Percentiles rank a stretch among this genome's conserved stretches.
These are phyloP conservation scores for Strigamia transsilvanica DNA, from an alignment of 2,888 invertebrate species.

Conservation along the genomic window DNA sequence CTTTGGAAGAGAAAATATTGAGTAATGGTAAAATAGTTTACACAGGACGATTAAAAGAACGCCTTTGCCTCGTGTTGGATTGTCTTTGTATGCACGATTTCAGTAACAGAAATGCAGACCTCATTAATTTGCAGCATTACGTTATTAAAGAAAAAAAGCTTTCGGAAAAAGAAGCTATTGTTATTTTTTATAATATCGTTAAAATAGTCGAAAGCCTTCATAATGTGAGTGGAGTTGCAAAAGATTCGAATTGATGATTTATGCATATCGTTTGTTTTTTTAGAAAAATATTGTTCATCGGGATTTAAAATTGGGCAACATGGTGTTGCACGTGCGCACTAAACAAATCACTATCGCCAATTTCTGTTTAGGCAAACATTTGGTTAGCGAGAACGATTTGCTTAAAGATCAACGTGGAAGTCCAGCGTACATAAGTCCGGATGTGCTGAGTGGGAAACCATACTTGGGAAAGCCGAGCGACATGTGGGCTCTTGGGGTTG, in stretches of 20 bases:
- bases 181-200: slow-evolving; percentile 78
- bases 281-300: slow-evolving; percentile 18
- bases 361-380: slow-evolving; percentile 79
- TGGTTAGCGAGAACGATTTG: slow-evolving; percentile 76
- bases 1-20: slow-evolving; percentile 72
- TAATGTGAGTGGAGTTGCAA: slow-evolving; percentile 67
- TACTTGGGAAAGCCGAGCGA: slow-evolving; percentile 82
- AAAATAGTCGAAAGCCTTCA: slow-evolving; percentile 77
- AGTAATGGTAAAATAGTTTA: slow-evolving; percentile 60
- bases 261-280: neutral
- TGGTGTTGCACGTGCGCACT: slow-evolving; percentile 76
- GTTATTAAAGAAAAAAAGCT: slow-evolving; percentile 80
- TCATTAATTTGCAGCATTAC: slow-evolving; percentile 77
- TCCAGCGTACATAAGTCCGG: slow-evolving; percentile 82
- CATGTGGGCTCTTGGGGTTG: slow-evolving; percentile 84
- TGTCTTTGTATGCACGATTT: slow-evolving; percentile 77
- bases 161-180: slow-evolving; percentile 75
- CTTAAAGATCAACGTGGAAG: slow-evolving; percentile 80
- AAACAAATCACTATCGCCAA: slow-evolving; percentile 74
- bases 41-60: slow-evolving; percentile 63
- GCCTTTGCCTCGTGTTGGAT: slow-evolving; percentile 77
- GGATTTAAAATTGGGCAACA: slow-evolving; percentile 78
- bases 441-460: slow-evolving; percentile 78
- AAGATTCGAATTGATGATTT: neutral
- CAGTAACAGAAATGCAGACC: slow-evolving; percentile 64